Base-by-base conservation (phyloP, 2,888 invertebrate species). In the Epinotia bilunana region DNA sequence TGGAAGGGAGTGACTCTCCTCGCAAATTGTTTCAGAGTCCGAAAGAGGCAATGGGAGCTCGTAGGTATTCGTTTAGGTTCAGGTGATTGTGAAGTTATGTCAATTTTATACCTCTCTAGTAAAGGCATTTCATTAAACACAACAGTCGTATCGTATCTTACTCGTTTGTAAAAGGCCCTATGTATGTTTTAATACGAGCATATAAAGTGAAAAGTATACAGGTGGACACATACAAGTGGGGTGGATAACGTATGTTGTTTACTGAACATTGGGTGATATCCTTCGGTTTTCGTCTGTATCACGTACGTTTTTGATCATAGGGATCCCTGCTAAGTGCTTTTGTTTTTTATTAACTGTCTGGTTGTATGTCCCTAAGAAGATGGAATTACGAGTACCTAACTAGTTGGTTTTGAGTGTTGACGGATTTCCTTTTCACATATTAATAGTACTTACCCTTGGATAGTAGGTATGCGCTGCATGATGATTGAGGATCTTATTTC, bases 191-290 rank as follows among this genome's bases (percentile, higher is more conserved):
- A 75, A 72, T 20, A 12, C 23, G 28, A 72, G 13, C 71, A 20
- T 11, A 53, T 65, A 57, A 67, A 72, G 72, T 75, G 75, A 72
- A 75, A 67, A 72, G 72, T 75, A 75, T 75, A 75, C 65, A 75
- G 75, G 61, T 72, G 72, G 75, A 67, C 75, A 75, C 65, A 72
- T 67, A 71, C 60, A 72, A 75, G 72, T 67, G 75, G 75, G 71
- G 65, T 65, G 71, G 72, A 67, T 71, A 74, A 72, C 71, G 75
- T 55, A 75, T 67, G 65, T 75, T 75, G 72, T 75, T 75, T 75
- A 67, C 75, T 57, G 61, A 75, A 72, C 67, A 72, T 75, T 72
- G 72, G 70, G 75, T 70, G 71, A 75, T 75, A 75, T 75, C 75
- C 75, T 60, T 60, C 75, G 61, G 65, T 71, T 67, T 72, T 39